Percentiles rank a stretch among this genome's conserved stretches.
Evolutionary conservation across 2,797 vertebrate species (phyloP).

Genomic region (Crocidura indochinensis): DNA sequence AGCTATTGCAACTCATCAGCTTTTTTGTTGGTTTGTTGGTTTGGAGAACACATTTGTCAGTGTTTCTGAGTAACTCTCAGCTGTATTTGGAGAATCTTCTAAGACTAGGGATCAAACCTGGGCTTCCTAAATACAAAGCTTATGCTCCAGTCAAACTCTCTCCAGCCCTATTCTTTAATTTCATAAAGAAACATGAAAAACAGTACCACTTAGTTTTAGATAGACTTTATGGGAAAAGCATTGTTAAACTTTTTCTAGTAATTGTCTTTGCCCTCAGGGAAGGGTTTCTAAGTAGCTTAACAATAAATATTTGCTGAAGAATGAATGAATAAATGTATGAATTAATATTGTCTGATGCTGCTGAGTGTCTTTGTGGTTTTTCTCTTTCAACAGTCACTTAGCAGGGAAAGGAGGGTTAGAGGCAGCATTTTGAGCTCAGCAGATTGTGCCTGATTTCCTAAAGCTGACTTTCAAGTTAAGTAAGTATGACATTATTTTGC

Average conservation of each 20-base stretch:
- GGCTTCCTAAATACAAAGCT: no score
- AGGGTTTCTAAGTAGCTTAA: conserved; percentile 66
- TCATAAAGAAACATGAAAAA: not conserved
- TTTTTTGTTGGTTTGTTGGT: no score
- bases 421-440: not conserved
- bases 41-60: no score
- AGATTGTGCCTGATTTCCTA: conserved; percentile 55
- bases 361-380: conserved; percentile 72
- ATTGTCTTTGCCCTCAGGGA: not conserved
- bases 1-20: no score
- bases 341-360: conserved; percentile 55
- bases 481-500: conserved; percentile 68
- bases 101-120: no score
- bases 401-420: not conserved
- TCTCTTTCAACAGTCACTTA: conserved; percentile 74
- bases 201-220: conserved; percentile 23
- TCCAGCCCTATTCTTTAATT: no score
- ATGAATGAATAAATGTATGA: conserved; percentile 64
- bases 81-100: no score
- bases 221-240: not conserved
- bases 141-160: no score
- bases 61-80: no score
- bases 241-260: conserved; percentile 57
- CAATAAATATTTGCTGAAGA: conserved; percentile 74
- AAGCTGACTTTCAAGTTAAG: conserved; percentile 21